Base-by-base conservation (phyloP, 1,140 invertebrate species). In the Reticulitermes speratus region DNA sequence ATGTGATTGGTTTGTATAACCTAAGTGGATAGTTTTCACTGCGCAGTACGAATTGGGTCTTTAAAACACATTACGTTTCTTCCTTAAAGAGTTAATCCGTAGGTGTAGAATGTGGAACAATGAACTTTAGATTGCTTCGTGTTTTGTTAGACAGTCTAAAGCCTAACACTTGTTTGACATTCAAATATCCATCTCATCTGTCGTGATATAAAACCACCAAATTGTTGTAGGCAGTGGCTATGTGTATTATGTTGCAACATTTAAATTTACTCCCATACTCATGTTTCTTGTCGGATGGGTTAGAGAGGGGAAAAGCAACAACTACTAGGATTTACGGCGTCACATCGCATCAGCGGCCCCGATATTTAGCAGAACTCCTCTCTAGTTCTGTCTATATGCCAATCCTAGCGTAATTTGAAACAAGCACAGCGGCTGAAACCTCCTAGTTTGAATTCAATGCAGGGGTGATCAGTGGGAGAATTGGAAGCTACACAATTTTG, bases 191-290 rank as follows among this genome's bases (percentile, higher is more conserved):
- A 30, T 30, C 25, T 75, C 65, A 9, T 30, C 65, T 30, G 14
- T 75, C 0, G 65, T 75, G 65, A 30, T 30, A 25, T 75, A 75
- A 30, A 75, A 75, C 65, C 65, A 30, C 25, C 65, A 75, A 75
- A 75, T 5, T 75, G n/a, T 25, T 75, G 65, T 75, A 75, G 65
- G n/a, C 65, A n/a, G 25, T 75, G 65, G 65, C 65, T 75, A 9
- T 30, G 25, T 30, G n/a, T 75, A 75, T 75, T 75, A 75, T 75
- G n/a, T 8, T 75, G n/a, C 65, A 75, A 75, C 65, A 75, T 75
- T 75, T 75, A 75, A 75, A 75, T 75, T 75, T 75, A 75, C 65
- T 75, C 65, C 65, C n/a, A 14, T 75, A 30, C 65, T 75, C 65
- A 75, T 75, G 65, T 75, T 75, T 75, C 65, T 75, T 75, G 65